phyloP scores from a whole-genome alignment of 2,113 vertebrate species.

The Podilymbus podiceps region DNA sequence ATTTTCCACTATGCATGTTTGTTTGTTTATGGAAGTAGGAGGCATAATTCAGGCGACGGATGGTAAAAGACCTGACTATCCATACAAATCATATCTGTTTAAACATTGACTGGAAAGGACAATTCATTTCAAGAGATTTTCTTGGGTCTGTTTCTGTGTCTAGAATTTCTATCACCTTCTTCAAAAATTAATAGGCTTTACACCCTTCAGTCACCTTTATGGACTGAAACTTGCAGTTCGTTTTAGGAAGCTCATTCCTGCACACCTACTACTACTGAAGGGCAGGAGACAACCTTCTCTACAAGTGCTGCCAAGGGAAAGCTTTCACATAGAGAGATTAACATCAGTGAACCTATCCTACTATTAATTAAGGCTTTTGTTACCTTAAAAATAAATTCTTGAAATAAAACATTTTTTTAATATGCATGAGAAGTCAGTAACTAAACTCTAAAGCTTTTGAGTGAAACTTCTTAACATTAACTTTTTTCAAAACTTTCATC shows the following conservation, averaged over 20 bases:
- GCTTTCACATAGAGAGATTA: not conserved
- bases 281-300: not conserved
- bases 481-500: not conserved
- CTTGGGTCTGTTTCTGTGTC: not conserved
- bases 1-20: not conserved
- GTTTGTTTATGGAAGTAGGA: slow-evolving; percentile 4
- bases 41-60: not conserved
- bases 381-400: not conserved
- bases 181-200: not conserved
- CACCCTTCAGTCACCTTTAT: not conserved
- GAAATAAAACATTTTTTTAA: not conserved
- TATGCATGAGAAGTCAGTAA: not conserved
- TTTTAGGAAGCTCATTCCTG: not conserved
- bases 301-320: not conserved
- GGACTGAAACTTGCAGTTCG: not conserved
- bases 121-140: not conserved
- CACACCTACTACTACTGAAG: not conserved
- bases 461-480: not conserved
- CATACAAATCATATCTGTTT: not conserved
- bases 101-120: not conserved
- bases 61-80: not conserved
- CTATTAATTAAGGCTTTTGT: not conserved
- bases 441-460: not conserved
- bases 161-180: not conserved
- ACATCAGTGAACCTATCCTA: not conserved